Evolutionary conservation across 2,888 invertebrate species (phyloP).

Genomic region (Lasioglossum villosulum): DNA sequence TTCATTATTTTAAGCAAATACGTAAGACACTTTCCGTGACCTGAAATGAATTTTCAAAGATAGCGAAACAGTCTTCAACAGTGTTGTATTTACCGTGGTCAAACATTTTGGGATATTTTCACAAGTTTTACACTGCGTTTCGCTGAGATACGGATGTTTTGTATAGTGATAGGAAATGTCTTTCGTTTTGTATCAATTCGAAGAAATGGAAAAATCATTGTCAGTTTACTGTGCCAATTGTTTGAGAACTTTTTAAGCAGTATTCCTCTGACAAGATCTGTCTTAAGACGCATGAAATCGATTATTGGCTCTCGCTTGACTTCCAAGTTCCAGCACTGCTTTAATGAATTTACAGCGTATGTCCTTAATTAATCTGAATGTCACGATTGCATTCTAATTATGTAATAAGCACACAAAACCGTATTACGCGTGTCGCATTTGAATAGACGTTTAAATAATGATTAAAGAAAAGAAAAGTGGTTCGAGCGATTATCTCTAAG

Average conservation of each 20-base stretch:
- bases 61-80: background rate
- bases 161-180: slow-evolving; percentile 14
- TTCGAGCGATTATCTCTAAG: slow-evolving; percentile 48
- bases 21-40: slow-evolving; percentile 4
- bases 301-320: slow-evolving; percentile 55
- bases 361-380: slow-evolving; percentile 58
- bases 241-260: slow-evolving; percentile 36
- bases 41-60: background rate
- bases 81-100: background rate
- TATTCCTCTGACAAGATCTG: slow-evolving; percentile 41
- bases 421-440: slow-evolving; percentile 53
- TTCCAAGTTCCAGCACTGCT: slow-evolving; percentile 57
- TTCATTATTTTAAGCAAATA: slow-evolving; percentile 24
- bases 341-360: slow-evolving; percentile 55
- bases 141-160: slow-evolving; percentile 15
- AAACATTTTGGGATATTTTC: background rate
- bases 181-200: background rate
- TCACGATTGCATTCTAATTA: slow-evolving; percentile 62
- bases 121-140: background rate
- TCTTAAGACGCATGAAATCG: slow-evolving; percentile 36
- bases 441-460: slow-evolving; percentile 49
- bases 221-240: slow-evolving; percentile 38
- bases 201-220: background rate
- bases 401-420: slow-evolving; percentile 47
- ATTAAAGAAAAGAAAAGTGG: slow-evolving; percentile 47